Evolutionary conservation across 2,888 invertebrate genomes (phyloP).

Genomic region (Sesia apiformis): DNA sequence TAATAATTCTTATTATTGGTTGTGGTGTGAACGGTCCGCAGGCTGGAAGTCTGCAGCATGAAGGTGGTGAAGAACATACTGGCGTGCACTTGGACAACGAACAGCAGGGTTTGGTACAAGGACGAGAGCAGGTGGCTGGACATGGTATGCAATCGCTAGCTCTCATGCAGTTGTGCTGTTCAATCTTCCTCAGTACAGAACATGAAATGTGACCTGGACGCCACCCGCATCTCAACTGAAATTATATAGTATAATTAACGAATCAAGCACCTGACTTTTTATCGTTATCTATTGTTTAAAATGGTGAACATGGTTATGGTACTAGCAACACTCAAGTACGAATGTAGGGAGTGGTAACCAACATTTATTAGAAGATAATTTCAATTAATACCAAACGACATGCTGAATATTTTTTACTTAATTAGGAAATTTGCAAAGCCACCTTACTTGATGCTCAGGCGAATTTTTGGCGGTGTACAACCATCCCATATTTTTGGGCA

Average conservation of each 20-base stretch:
- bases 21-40: constrained; percentile 15
- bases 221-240: constrained; percentile 61
- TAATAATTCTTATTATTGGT: constrained; percentile 45
- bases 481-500: constrained; percentile 66
- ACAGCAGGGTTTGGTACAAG: constrained; percentile 24
- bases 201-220: constrained; percentile 66
- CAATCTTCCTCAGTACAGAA: constrained; percentile 50
- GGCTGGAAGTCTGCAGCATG: constrained; percentile 29
- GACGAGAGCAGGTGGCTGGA: constrained; percentile 8
- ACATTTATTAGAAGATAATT: too few relatives aligned
- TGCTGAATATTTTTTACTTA: not conserved
- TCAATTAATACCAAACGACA: not conserved
- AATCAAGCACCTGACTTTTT: too few relatives aligned
- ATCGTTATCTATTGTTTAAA: too few relatives aligned
- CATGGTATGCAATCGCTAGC: constrained; percentile 24
- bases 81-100: not conserved
- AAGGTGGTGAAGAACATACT: constrained; percentile 20
- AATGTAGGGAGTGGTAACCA: too few relatives aligned
- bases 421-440: not conserved
- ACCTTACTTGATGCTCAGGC: constrained; percentile 57
- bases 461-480: constrained; percentile 54
- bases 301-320: too few relatives aligned
- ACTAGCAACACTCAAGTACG: too few relatives aligned
- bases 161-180: constrained; percentile 46
- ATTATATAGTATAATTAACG: too few relatives aligned